Evolutionary conservation across 1,140 invertebrate genomes (phyloP), one percentile per base, ranked within the genome.

Genomic region (Calliopsis andreniformis): DNA sequence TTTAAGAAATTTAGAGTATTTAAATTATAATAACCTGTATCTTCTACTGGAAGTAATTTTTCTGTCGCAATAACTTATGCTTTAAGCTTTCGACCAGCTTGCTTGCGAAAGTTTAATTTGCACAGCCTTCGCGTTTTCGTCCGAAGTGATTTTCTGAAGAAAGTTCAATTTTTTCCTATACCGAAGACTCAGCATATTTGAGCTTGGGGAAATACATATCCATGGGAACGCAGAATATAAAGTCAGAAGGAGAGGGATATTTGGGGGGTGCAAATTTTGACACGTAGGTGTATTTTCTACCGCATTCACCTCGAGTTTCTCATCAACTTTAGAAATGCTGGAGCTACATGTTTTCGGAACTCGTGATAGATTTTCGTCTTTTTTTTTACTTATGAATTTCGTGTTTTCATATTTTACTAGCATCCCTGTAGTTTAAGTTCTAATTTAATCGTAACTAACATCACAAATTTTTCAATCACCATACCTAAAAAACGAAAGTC

Each of bases 141-240:
- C 47, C 25, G 14, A 43, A 43, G 70, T 43, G 51, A 72, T 64
- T 72, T 51, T 32, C 47, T 14, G 14, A 23, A 45, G 53, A 30
- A 35, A 23, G 61, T 53, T 72, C 32, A 72, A 20, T 72, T 64
- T 64, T 72, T 72, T n/a, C 47, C 14, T 7, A 14, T 28, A 8
- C 8, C 16, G 32, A 51, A 28, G 58, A 51, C 35, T 72, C 70
- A 64, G 70, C 59, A 53, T 20, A 64, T 35, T 72, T 43, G 32
- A 45, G 12, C 51, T 14, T 2, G 35, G 32, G 25, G 14, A 43
- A 25, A 72, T 64, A 70, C 20, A 70, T 61, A 61, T 70, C 25
- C 59, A 53, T 64, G 47, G 32, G 20, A 64, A 72, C 28, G 59
- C 5, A 18, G 59, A 53, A 62, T 30, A 23, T 45, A 18, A 18